Evolutionary conservation across 2,888 invertebrate species (phyloP).

Genomic region (Drosophila longiperda): DNA sequence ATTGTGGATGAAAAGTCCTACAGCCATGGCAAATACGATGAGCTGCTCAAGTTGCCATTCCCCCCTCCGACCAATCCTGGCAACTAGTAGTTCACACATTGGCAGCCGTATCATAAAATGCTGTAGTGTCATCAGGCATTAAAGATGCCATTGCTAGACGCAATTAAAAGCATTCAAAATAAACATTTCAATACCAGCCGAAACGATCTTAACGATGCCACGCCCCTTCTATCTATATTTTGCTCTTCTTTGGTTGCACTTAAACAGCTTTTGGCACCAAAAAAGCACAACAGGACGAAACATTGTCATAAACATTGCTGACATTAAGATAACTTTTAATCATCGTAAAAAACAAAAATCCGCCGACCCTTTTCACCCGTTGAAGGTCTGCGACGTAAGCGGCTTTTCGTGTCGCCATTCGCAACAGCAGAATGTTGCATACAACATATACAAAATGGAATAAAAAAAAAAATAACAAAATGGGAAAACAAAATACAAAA

Average conservation of each 20-base stretch:
- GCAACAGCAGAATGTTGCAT: constrained; percentile 52
- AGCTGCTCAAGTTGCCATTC: constrained; percentile 1
- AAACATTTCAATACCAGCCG: constrained; percentile 69
- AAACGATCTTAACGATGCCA: constrained; percentile 42
- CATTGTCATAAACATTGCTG: constrained; percentile 72
- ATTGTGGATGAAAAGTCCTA: constrained; percentile 13
- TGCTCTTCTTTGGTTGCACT: constrained; percentile 20
- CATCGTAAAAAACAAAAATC: constrained; percentile 69
- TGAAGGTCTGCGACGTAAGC: constrained; percentile 64
- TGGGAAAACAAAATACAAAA: constrained; percentile 34
- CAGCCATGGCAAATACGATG: not conserved
- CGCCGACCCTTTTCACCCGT: constrained; percentile 22
- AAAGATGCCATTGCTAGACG: constrained; percentile 73
- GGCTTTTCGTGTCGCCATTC: constrained; percentile 66
- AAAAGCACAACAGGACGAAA: constrained; percentile 52
- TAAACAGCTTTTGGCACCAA: constrained; percentile 41
- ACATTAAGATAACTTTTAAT: constrained; percentile 80
- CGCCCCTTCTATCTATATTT: not conserved
- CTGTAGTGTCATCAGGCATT: constrained; percentile 66
- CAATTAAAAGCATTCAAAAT: constrained; percentile 73
- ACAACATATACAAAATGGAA: constrained; percentile 1
- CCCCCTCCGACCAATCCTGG: not conserved
- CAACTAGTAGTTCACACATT: constrained; percentile 41
- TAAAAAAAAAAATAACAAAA: constrained; percentile 15
- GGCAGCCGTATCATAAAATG: constrained; percentile 39